Evolutionary conservation across 92 coral and sea anemone species (phyloP), one percentile per base, ranked within the genome.

Genomic region (Phenganax marumi): DNA sequence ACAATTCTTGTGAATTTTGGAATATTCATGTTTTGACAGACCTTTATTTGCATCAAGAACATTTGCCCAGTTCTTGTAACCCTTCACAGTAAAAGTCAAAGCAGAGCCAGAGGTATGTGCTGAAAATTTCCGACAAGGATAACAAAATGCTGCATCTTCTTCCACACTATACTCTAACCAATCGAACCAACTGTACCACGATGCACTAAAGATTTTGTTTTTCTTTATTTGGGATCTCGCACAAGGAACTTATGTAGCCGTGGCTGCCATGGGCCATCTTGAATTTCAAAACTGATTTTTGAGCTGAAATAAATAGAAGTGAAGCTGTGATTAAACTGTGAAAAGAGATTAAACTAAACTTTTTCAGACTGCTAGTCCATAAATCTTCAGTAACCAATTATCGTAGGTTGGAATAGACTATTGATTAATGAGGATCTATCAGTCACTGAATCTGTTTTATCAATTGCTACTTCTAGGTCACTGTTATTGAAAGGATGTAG

Each of bases 181-280:
- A 21, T 57, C 63, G 63, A 57, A 57, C 63, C 63, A 21, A 21
- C 19, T 57, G 63, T 57, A 57, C 63, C 63, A 57, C 3, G 63
- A 57, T 57, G 63, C 73, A 6, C 24, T 26, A 66, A 66, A 17
- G 47, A 66, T 66, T 66, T 66, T 66, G 73, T 66, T 39, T 66
- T 66, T 46, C 24, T 66, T 66, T 26, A 24, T 39, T 66, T 66
- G 73, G 73, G 73, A 16, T 66, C 73, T 39, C 73, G 46, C 47
- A 66, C 73, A 66, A 46, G 73, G 47, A 66, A 66, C 73, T 24
- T 66, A 10, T 66, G 73, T 66, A 66, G 73, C 73, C 73, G 73
- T 66, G 73, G 73, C 73, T 66, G 73, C 24, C 73, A n/a, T 66
- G 73, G 73, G 19, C 73, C 47, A 66, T 66, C 73, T 8, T 24